These are phyloP conservation scores for Thelaira solivaga DNA, from an alignment of 2,888 invertebrate species.

Conservation along the genomic window DNA sequence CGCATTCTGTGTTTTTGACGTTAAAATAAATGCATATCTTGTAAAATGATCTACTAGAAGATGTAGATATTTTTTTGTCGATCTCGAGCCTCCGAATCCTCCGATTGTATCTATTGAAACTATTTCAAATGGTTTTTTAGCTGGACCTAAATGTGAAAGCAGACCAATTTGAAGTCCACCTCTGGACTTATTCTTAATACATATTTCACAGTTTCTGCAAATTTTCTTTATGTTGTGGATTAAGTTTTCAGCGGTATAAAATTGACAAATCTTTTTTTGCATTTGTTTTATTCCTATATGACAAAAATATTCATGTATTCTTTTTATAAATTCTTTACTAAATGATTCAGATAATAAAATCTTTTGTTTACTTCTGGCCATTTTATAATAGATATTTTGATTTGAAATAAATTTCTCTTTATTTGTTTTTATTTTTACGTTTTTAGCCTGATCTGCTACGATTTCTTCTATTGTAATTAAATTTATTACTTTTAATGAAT, in stretches of 20 bases:
- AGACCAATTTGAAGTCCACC: conserved; percentile 41
- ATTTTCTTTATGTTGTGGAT: conserved; percentile 34
- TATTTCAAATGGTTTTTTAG: conserved; percentile 67
- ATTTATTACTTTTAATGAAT: conserved; percentile 36
- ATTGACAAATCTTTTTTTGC: conserved; percentile 51
- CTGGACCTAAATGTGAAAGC: conserved; percentile 60
- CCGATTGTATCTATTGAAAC: conserved; percentile 69
- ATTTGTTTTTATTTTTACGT: neutral
- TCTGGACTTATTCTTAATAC: conserved; percentile 58
- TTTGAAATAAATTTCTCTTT: conserved; percentile 12
- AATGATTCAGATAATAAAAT: conserved; percentile 48
- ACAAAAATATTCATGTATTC: conserved; percentile 45
- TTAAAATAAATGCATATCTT: conserved; percentile 66
- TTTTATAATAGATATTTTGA: conserved; percentile 40
- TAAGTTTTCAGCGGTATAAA: conserved; percentile 51
- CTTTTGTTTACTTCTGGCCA: conserved; percentile 25
- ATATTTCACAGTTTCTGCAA: conserved; percentile 49
- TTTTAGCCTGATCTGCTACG: conserved; percentile 8
- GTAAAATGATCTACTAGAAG: conserved; percentile 69
- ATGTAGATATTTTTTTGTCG: conserved; percentile 69
- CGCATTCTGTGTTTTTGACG: conserved; percentile 46
- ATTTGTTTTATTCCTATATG: conserved; percentile 58
- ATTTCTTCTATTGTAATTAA: conserved; percentile 13
- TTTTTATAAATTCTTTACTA: conserved; percentile 47
- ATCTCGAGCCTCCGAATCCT: conserved; percentile 68